Percentiles rank a stretch among this genome's conserved stretches.
phyloP scores from a whole-genome alignment of 2,797 vertebrate species.

The Ispidina picta region DNA sequence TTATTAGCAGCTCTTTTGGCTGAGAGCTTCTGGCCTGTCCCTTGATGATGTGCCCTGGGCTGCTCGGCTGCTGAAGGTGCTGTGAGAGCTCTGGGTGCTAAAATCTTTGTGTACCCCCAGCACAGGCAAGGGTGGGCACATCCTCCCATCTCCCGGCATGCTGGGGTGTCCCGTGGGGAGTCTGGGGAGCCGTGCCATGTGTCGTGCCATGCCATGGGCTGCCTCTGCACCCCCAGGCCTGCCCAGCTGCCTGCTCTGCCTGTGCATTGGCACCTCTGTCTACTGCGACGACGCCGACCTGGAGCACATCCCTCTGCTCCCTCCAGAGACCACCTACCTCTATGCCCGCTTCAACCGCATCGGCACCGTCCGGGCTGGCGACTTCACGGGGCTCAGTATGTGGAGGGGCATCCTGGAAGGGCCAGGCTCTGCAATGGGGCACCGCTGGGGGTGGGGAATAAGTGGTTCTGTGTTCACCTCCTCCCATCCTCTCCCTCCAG shows the following conservation, averaged over 20 bases:
- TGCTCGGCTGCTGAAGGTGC: background rate
- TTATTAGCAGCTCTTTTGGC: background rate
- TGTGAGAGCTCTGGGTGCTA: background rate
- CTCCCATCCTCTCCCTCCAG: conserved; percentile 57
- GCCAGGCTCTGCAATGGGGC: too few relatives aligned
- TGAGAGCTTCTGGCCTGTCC: background rate
- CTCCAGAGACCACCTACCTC: conserved; percentile 80
- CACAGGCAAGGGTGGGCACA: accelerated
- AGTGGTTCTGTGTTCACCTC: accelerated
- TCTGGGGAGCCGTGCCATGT: accelerated
- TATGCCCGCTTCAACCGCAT: conserved; percentile 86
- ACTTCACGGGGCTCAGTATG: conserved; percentile 83
- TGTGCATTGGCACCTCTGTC: conserved; percentile 83
- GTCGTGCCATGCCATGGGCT: background rate
- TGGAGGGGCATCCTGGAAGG: background rate
- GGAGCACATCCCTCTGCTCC: conserved; percentile 78
- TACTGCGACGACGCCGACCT: conserved; percentile 83
- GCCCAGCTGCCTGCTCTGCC: conserved; percentile 83
- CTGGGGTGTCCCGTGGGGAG: background rate
- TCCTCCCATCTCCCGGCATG: background rate
- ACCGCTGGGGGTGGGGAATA: accelerated
- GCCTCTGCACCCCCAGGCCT: conserved; percentile 64
- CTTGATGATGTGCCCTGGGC: background rate
- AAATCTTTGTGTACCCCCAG: background rate
- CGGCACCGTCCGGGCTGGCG: conserved; percentile 57